Evolutionary conservation across 2,888 invertebrate genomes (phyloP), one percentile per base, ranked within the genome.

Genomic region (Agriotes lineatus): DNA sequence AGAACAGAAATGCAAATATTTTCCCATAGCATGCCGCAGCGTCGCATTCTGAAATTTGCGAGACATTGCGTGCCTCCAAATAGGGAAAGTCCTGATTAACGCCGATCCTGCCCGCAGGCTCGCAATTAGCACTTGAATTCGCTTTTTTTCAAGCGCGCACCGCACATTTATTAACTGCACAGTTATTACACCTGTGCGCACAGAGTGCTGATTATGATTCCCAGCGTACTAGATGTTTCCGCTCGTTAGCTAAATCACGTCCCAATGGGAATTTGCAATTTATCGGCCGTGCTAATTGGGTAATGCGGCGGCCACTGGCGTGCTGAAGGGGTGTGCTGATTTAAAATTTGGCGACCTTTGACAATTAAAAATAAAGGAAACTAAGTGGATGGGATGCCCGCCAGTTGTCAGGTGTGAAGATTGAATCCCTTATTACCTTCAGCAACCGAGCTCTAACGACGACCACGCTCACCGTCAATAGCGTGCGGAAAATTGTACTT

Each of bases 171-270:
- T 25, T 48, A 48, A 48, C 45, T n/a, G 48, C 22, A 22, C 48
- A 48, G 25, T 48, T 12, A 20, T 16, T 42, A 44, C 48, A 48
- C 48, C 48, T 48, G 48, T 48, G 45, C n/a, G n/a, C 12, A 48
- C 4, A 48, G 12, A 1, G 48, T 18, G 16, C 42, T 42, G 48
- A 48, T 48, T 48, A 22, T 48, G 48, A 48, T 48, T 48, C 22
- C 12, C 48, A 22, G 48, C 5, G 48, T n/a, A 45, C 25, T 48
- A 5, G 22, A 48, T 25, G 48, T 48, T 25, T 48, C 25, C 48
- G 22, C 48, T 48, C 48, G 22, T 48, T 39, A 39, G 14, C 7
- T 42, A 42, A 18, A 42, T 18, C 42, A 42, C 42, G 16, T 14
- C 12, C 42, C 42, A 9, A 18, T 42, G 42, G 39, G 42, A 14